These are phyloP conservation scores for Oreortyx pictus DNA, from an alignment of 2,797 vertebrate genomes.

Conservation along the genomic window DNA sequence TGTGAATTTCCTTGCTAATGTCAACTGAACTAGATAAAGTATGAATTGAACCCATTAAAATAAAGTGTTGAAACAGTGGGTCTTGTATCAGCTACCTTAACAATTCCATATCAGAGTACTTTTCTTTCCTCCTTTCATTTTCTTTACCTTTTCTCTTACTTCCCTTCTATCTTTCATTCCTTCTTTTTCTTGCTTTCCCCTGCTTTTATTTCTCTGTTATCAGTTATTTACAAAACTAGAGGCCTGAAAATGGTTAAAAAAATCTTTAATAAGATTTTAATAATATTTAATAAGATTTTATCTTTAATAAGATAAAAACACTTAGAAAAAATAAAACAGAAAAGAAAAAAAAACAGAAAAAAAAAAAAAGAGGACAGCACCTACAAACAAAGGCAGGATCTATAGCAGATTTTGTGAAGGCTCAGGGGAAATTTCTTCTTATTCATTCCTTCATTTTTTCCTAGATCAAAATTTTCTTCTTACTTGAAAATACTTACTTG, in stretches of 20 bases:
- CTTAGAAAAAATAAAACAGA: neutral
- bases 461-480: neutral
- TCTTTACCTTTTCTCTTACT: neutral
- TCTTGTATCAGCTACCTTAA: neutral
- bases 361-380: neutral
- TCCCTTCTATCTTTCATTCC: neutral
- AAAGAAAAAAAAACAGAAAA: neutral
- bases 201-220: neutral
- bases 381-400: neutral
- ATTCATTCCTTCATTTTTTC: neutral
- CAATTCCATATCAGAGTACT: neutral
- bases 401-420: neutral
- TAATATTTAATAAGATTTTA: neutral
- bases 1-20: neutral
- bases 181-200: too few species aligned
- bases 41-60: neutral
- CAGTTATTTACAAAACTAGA: neutral
- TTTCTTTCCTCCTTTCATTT: neutral
- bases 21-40: neutral
- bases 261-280: neutral
- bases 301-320: neutral
- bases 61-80: neutral
- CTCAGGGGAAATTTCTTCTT: neutral
- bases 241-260: neutral
- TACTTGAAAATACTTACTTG: neutral